Evolutionary conservation across 2,888 invertebrate genomes (phyloP), one percentile per base, ranked within the genome.

Genomic region (Drosophila prostipennis): DNA sequence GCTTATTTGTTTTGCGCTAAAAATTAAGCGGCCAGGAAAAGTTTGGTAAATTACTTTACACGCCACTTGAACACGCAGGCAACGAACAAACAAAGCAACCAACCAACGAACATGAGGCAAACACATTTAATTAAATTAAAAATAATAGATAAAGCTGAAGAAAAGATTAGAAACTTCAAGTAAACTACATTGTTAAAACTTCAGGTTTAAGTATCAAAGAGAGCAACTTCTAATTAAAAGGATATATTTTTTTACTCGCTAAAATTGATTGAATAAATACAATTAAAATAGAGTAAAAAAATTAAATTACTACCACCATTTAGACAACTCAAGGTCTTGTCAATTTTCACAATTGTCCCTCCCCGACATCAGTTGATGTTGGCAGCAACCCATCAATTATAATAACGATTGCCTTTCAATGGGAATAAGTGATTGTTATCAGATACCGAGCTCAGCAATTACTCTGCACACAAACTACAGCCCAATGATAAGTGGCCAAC

Each of bases 11-110:
- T 85, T 85, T 79, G 54, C 77, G 77, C 82, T 81, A 72, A 77
- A 85, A 82, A 77, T 87, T 82, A 85, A 82, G 79, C 61, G 56
- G 57, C 73, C 70, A 72, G 63, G 58, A 67, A 79, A 73, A 53
- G 71, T 80, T 49, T 61, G 58, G 42, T 74, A 77, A 83, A 84
- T 88, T 83, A 78, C 77, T 84, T 87, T 84, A 88, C 89, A 84
- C 87, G 84, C 88, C 73, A 88, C 87, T 88, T 84, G 74, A 78
- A 78, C 84, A 84, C 84, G 88, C 84, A 87, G 83, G 68, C 82
- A 63, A 72, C 64, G 75, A 70, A 74, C 76, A 75, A 67, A 61
- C 55, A 29, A 29, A 29, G 29, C 39, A 42, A 43, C 43, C 43
- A 63, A 67, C 43, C 43, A 63, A 67, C 63, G 10, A 36, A 67